phyloP scores from a whole-genome alignment of 2,797 vertebrate genomes.

The Liparis tanakae region DNA sequence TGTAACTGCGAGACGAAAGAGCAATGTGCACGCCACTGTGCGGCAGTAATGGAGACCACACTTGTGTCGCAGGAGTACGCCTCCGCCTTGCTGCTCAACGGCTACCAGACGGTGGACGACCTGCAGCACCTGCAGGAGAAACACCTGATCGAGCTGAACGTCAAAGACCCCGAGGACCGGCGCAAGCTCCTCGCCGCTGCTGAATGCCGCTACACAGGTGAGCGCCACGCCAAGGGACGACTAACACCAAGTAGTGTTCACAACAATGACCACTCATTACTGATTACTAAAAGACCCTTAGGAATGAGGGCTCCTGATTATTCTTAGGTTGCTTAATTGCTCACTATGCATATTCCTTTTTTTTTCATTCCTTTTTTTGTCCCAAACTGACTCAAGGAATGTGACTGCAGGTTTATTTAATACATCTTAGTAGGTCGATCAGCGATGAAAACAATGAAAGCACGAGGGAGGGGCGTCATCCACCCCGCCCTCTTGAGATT shows the following conservation, averaged over 20 bases:
- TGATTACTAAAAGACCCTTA: no score
- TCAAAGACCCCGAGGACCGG: conserved; percentile 91
- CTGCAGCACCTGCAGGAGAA: conserved; percentile 92
- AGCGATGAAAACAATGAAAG: not conserved
- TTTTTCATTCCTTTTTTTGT: not conserved
- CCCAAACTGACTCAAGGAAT: not conserved
- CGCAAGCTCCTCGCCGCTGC: conserved; percentile 87
- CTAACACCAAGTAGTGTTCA: not conserved
- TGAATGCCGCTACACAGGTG: conserved; percentile 87
- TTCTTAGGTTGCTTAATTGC: not conserved
- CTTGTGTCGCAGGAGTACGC: conserved; percentile 87
- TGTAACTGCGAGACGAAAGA: not conserved
- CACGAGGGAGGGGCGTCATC: not conserved
- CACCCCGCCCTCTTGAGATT: not conserved
- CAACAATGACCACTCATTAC: not conserved
- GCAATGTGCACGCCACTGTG: not conserved
- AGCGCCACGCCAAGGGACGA: conserved; percentile 59
- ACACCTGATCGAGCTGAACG: conserved; percentile 94
- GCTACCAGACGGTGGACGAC: conserved; percentile 94
- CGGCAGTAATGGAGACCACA: not conserved
- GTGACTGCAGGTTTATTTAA: not conserved
- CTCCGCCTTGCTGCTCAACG: conserved; percentile 92
- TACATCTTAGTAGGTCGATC: not conserved
- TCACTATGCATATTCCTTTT: no score
- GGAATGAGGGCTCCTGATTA: no score